Evolutionary conservation across 2,113 vertebrate genomes (phyloP), one percentile per base, ranked within the genome.

Genomic region (Phoenicopterus ruber): DNA sequence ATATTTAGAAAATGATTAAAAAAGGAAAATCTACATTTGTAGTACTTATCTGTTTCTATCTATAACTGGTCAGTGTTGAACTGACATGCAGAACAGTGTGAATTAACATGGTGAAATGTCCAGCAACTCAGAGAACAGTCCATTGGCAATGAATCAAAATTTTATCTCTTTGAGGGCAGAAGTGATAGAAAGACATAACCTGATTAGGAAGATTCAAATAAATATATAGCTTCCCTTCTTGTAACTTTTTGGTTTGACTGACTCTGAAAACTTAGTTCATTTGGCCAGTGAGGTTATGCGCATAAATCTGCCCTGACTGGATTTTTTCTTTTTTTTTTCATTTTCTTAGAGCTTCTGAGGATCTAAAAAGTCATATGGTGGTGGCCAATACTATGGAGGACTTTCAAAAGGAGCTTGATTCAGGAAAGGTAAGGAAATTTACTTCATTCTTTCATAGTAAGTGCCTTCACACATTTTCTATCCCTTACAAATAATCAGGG

Each of bases 381-480:
- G 98, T 98, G 59, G 98, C 98, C 13, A 97, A 98, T 96, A 98
- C 98, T 12, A 99, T 99, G 98, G 99, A 99, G 57, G 98, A 99
- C 80, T 99, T 99, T 96, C 99, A 99, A 96, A 99, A 98, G 91
- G 98, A 98, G 32, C 96, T 99, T 57, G 99, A 99, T 89, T 98
- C 98, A 91, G 99, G 99, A 96, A 99, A 98, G 97, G 99, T 99
- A 96, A 98, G 98, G 70, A 55, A 44, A 46, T 61, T 20, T 49
- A 7, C 13, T 66, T 12, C 3, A 7, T 85, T 83, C 22, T 80
- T 0, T 89, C 36, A 34, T 4, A 2, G 10, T 36, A 50, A 74
- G 36, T 38, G 26, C 22, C 28, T 82, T 84, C 57, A 24, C 13
- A 29, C 1, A 3, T 19, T 67, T 93, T 76, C 38, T 36, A n/a